Evolutionary conservation across 2,113 vertebrate species (phyloP).

Genomic region (Kobus ellipsiprymnus): DNA sequence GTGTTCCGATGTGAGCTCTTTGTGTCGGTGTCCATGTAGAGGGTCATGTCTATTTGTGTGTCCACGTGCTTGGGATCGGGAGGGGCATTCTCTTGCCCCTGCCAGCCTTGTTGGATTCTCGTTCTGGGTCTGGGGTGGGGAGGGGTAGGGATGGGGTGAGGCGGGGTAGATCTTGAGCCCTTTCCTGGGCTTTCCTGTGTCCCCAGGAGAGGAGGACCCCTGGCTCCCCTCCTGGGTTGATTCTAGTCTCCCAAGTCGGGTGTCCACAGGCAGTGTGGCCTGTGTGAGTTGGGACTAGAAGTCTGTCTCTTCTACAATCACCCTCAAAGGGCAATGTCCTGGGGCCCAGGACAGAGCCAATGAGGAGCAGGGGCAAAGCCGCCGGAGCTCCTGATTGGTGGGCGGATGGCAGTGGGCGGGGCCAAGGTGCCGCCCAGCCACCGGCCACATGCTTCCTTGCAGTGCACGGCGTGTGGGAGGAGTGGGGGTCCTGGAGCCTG

Average conservation of each 20-base stretch:
- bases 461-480: constrained; percentile 93
- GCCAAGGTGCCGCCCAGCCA: constrained; percentile 55
- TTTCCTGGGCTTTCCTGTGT: background rate
- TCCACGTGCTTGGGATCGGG: constrained; percentile 2
- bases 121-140: background rate
- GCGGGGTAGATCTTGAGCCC: background rate
- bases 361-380: constrained; percentile 53
- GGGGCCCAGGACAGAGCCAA: constrained; percentile 53
- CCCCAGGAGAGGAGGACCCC: background rate
- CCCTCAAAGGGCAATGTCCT: background rate
- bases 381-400: constrained; percentile 68
- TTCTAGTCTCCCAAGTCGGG: background rate
- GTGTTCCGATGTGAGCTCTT: constrained; percentile 48
- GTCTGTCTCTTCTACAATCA: background rate
- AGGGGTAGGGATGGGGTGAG: background rate
- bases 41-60: constrained; percentile 57
- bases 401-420: constrained; percentile 56
- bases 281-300: constrained; percentile 13
- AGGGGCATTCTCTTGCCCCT: constrained; percentile 35
- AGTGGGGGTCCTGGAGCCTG: constrained; percentile 96
- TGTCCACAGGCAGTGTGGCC: background rate
- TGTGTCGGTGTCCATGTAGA: constrained; percentile 48
- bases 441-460: constrained; percentile 84
- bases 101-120: too few species aligned
- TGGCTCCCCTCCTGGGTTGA: background rate